Evolutionary conservation across 2,113 vertebrate species (phyloP).

Genomic region (Crypturellus undulatus): DNA sequence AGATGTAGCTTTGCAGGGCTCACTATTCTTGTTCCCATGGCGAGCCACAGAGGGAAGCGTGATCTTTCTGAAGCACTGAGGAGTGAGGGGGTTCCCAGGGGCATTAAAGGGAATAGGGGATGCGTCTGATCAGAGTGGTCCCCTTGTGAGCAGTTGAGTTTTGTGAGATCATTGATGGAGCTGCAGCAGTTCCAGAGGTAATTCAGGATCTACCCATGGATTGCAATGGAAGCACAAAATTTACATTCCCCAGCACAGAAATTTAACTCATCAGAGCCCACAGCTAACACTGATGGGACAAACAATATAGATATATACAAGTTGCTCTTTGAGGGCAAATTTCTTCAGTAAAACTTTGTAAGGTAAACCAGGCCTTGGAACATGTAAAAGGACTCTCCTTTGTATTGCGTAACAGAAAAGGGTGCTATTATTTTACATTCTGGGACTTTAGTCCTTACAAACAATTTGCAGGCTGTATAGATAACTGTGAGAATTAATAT

Average conservation of each 20-base stretch:
- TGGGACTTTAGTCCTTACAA: not conserved
- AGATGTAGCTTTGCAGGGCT: not conserved
- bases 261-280: not conserved
- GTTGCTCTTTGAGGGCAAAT: not conserved
- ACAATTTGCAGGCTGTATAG: not conserved
- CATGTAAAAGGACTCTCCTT: not conserved
- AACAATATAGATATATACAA: not conserved
- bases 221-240: not conserved
- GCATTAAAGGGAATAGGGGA: not conserved
- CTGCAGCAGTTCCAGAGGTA: not conserved
- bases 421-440: not conserved
- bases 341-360: not conserved
- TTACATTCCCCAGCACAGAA: not conserved
- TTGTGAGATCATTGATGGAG: not conserved
- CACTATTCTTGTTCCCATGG: not conserved
- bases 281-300: not conserved
- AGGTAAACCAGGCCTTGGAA: not conserved
- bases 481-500: not conserved
- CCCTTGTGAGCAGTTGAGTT: not conserved
- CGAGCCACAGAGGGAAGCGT: not conserved
- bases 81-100: not conserved
- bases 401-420: not conserved
- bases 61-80: not conserved
- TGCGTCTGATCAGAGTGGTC: rapidly evolving
- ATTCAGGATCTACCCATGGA: rapidly evolving